phyloP scores from a whole-genome alignment of 2,888 invertebrate genomes.

The Ptychoptera albimana region DNA sequence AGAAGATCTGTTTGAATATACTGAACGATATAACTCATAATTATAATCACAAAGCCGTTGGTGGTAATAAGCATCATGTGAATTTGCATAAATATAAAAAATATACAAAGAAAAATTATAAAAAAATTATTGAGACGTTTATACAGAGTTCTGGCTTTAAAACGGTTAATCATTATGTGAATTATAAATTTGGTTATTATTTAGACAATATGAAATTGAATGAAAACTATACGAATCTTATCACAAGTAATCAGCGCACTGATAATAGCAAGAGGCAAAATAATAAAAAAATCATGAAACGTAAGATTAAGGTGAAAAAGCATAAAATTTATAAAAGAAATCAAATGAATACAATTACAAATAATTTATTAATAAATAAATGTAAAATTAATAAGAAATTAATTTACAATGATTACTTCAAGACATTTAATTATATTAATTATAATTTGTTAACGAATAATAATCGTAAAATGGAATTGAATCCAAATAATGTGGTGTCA shows the following conservation, averaged over 20 bases:
- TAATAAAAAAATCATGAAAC: too few species aligned
- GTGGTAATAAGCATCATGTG: not conserved
- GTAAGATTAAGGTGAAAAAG: too few species aligned
- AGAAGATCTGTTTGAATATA: too few species aligned
- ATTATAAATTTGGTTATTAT: constrained; percentile 23
- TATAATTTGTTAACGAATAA: not conserved
- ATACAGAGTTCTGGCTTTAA: constrained; percentile 19
- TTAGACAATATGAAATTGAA: constrained; percentile 11
- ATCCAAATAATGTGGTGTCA: too few species aligned
- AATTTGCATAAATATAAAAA: not conserved
- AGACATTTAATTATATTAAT: constrained; percentile 3
- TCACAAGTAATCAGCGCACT: not conserved
- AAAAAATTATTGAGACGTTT: constrained; percentile 21
- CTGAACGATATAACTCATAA: too few species aligned
- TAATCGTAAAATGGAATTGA: not conserved
- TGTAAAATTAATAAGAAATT: constrained; percentile 5
- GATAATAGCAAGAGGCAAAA: too few species aligned
- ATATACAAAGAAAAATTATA: constrained; percentile 17
- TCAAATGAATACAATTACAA: not conserved
- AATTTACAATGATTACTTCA: constrained; percentile 5
- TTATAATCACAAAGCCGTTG: too few species aligned
- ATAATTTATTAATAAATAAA: not conserved
- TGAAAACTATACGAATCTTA: not conserved
- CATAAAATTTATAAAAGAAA: not conserved
- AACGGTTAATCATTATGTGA: constrained; percentile 20